These are phyloP conservation scores for Pterois miles DNA, from an alignment of 2,797 vertebrate genomes.

Conservation along the genomic window DNA sequence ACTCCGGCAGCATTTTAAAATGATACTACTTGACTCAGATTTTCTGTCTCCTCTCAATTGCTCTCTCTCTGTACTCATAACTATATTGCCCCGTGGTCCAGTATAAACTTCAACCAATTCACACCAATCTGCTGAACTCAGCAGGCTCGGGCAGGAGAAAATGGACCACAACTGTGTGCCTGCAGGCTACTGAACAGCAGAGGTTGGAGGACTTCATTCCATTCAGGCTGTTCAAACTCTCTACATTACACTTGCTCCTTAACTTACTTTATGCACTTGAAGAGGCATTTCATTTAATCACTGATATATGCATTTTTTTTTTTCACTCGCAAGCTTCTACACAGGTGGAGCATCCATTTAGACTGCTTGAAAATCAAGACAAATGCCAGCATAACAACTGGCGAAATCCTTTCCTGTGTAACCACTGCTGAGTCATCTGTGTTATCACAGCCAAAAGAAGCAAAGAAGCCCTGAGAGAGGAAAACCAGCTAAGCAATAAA, in stretches of 20 bases:
- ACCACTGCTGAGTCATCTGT: slow-evolving; percentile 42
- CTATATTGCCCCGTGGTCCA: slow-evolving; percentile 32
- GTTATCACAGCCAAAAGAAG: slow-evolving; percentile 31
- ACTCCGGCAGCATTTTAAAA: slow-evolving; percentile 26
- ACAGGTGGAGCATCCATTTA: not conserved
- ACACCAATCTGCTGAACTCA: slow-evolving; percentile 69
- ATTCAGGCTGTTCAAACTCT: slow-evolving; percentile 46
- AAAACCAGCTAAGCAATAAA: slow-evolving; percentile 67
- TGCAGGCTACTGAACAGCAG: slow-evolving; percentile 49
- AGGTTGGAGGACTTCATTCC: slow-evolving; percentile 38
- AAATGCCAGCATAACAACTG: slow-evolving; percentile 38
- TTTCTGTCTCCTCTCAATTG: slow-evolving; percentile 41
- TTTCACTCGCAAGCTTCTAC: not conserved
- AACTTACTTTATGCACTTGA: slow-evolving; percentile 12
- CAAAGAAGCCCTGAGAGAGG: slow-evolving; percentile 22
- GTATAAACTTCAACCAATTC: slow-evolving; percentile 67
- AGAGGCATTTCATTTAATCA: slow-evolving; percentile 19
- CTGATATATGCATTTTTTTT: not conserved
- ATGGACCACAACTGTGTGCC: slow-evolving; percentile 53
- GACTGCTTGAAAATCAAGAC: slow-evolving; percentile 29
- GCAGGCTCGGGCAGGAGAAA: slow-evolving; percentile 57
- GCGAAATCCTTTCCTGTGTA: slow-evolving; percentile 26
- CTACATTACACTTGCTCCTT: slow-evolving; percentile 14
- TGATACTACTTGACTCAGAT: slow-evolving; percentile 24
- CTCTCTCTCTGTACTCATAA: slow-evolving; percentile 46